Base-by-base conservation (phyloP, 2,888 invertebrate species). In the Rosalia funebris region DNA sequence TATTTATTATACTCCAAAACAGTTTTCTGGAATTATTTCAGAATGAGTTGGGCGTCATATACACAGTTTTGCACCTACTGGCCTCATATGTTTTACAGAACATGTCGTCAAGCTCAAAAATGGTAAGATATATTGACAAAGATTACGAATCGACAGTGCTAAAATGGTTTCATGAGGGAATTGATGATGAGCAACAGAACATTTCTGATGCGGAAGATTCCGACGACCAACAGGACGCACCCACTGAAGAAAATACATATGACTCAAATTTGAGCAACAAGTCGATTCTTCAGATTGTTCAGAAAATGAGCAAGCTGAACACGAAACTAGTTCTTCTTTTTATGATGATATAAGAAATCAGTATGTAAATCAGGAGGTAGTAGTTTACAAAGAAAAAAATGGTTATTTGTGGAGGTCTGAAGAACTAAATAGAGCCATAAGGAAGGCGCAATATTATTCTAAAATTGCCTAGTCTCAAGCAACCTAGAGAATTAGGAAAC, bases 211-310 rank as follows among this genome's bases (percentile, higher is more conserved):
- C 12, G 12, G 39, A 39, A 39, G 19, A 44, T 44, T 44, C 44
- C n/a, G n/a, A n/a, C n/a, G n/a, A n/a, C n/a, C n/a, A n/a, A n/a
- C n/a, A n/a, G n/a, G n/a, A n/a, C n/a, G n/a, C n/a, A n/a, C n/a
- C n/a, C n/a, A n/a, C n/a, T n/a, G n/a, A n/a, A n/a, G n/a, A n/a
- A n/a, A n/a, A n/a, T n/a, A n/a, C n/a, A n/a, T n/a, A n/a, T n/a
- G n/a, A n/a, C n/a, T n/a, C n/a, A n/a, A n/a, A n/a, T 44, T 11
- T 44, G 44, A 44, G 15, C 44, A 44, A 44, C 19, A 44, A 16
- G 44, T 11, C 44, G 11, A 11, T 25, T 25, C 9, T 3, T 34
- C 34, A 34, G 34, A 34, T 2, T 34, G 10, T 34, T 34, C 34
- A 11, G 7, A 25, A 25, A 5, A 7, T 3, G n/a, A 44, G 11